Conservation (phyloP, 2,113 vertebrate species). For the Eudyptes chrysolophus region DNA sequence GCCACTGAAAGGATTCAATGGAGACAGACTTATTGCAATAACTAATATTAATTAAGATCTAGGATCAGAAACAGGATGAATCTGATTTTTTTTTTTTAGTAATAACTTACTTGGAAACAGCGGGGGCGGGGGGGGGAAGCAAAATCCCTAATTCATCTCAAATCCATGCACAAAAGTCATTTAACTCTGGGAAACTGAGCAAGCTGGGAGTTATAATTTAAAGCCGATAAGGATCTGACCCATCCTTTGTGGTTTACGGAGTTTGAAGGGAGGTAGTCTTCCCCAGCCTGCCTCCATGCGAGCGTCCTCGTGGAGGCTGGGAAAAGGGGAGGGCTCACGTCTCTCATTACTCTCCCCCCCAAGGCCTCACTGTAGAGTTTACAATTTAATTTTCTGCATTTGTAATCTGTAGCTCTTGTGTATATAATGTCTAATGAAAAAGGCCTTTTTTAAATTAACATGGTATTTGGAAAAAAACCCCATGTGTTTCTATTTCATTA, state of each 20-base stretch:
- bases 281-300: neutral
- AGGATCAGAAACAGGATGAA: neutral
- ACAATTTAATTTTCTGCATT: conserved; percentile 73
- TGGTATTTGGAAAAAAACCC: conserved; percentile 56
- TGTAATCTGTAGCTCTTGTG: conserved; percentile 68
- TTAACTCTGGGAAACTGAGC: neutral
- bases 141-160: neutral
- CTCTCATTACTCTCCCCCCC: conserved; percentile 38
- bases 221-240: conserved; percentile 43
- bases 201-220: neutral
- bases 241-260: conserved; percentile 1
- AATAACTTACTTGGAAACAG: neutral
- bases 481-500: conserved; percentile 75
- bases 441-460: conserved; percentile 76
- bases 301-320: neutral
- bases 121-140: too few species aligned
- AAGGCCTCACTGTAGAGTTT: conserved; percentile 51
- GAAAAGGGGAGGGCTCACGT: neutral
- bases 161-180: neutral
- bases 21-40: neutral
- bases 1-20: neutral
- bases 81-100: neutral
- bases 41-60: neutral
- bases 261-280: neutral
- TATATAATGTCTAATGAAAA: conserved; percentile 66